phyloP scores from a whole-genome alignment of 2,113 vertebrate genomes.

The Suricata suricatta region DNA sequence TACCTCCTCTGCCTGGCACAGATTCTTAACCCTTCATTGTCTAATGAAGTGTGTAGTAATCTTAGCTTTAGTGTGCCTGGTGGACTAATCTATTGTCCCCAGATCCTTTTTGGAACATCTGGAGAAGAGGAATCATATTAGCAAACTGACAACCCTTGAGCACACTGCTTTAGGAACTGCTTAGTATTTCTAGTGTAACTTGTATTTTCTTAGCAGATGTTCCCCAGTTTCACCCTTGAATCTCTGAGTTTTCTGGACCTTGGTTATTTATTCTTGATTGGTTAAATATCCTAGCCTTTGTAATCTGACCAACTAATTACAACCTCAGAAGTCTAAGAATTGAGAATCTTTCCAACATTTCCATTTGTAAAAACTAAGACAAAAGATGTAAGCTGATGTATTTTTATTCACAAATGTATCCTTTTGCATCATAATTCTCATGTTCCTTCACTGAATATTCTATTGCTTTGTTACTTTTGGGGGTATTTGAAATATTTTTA shows the following conservation, averaged over 20 bases:
- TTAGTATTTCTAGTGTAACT: not conserved
- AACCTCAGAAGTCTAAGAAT: conserved; percentile 13
- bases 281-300: not conserved
- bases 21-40: not conserved
- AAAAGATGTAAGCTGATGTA: not conserved
- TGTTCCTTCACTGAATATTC: not conserved
- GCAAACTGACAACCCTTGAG: not conserved
- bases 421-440: not conserved
- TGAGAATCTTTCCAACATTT: not conserved
- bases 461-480: conserved; percentile 23
- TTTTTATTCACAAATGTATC: not conserved
- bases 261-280: not conserved
- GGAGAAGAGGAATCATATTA: not conserved
- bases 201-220: not conserved
- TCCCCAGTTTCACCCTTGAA: not conserved
- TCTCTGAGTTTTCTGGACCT: not conserved
- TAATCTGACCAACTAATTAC: not conserved
- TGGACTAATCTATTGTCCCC: not conserved
- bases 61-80: not conserved
- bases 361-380: conserved; percentile 37
- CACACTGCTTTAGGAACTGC: not conserved
- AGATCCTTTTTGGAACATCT: not conserved
- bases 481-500: not conserved
- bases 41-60: not conserved
- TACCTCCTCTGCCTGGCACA: not conserved